These are phyloP conservation scores for Xenopus petersii DNA, from an alignment of 2,797 vertebrate species.

Conservation along the genomic window DNA sequence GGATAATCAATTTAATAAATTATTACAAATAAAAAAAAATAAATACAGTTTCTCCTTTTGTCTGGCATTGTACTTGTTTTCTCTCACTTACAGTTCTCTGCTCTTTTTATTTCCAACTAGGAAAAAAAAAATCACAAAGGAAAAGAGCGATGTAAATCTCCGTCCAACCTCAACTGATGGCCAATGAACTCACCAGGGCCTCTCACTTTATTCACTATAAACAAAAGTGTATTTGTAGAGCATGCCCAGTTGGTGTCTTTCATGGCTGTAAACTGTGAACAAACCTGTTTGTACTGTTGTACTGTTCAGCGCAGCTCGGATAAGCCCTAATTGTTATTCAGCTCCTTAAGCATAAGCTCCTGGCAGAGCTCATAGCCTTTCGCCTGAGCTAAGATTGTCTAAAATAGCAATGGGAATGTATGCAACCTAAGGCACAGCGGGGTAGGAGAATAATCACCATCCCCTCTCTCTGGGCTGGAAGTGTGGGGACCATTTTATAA, in stretches of 20 bases:
- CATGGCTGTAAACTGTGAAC: conserved; percentile 68
- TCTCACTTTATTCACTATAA: conserved; percentile 60
- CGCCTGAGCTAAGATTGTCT: conserved; percentile 69
- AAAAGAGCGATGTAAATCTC: conserved; percentile 55
- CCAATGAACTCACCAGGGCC: conserved; percentile 56
- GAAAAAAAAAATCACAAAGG: neutral
- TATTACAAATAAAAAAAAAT: too few relatives aligned
- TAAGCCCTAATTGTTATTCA: conserved; percentile 74
- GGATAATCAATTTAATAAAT: too few relatives aligned
- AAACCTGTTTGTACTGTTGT: conserved; percentile 70
- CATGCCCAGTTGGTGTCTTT: conserved; percentile 65
- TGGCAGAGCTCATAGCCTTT: conserved; percentile 67
- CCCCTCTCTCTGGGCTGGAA: conserved; percentile 58
- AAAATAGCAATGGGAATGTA: conserved; percentile 78
- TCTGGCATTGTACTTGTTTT: too few relatives aligned
- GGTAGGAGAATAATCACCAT: conserved; percentile 61
- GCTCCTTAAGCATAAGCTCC: conserved; percentile 72
- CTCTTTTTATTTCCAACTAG: too few relatives aligned
- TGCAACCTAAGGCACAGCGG: conserved; percentile 65
- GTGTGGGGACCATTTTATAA: conserved; percentile 51
- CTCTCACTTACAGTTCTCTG: too few relatives aligned
- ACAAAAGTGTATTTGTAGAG: conserved; percentile 65
- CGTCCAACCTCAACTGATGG: conserved; percentile 55
- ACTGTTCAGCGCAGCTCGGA: conserved; percentile 59
- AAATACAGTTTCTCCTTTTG: too few relatives aligned